These are phyloP conservation scores for Poeciliopsis presidionis DNA, from an alignment of 2,797 vertebrate species.

Conservation along the genomic window DNA sequence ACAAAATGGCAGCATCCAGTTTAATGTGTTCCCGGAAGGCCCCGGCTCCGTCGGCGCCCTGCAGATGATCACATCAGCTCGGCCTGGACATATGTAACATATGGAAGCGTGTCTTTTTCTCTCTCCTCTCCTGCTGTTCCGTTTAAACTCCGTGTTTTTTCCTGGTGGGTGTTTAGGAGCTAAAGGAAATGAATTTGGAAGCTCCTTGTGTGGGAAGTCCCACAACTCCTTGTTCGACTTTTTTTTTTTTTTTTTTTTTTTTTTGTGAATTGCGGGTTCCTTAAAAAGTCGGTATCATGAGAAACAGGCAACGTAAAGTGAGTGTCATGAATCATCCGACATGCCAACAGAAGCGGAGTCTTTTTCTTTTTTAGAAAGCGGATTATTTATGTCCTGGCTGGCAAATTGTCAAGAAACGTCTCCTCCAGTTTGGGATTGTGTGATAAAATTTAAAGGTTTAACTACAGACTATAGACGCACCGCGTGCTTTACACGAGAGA, in stretches of 20 bases:
- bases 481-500: neutral
- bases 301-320: slow-evolving; percentile 46
- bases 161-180: slow-evolving; percentile 35
- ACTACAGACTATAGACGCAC: neutral
- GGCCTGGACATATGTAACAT: slow-evolving; percentile 66
- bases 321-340: slow-evolving; percentile 42
- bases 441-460: slow-evolving; percentile 1
- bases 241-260: neutral
- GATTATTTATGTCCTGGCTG: neutral
- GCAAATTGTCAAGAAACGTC: slow-evolving; percentile 6
- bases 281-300: slow-evolving; percentile 44
- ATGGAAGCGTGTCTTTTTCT: slow-evolving; percentile 50
- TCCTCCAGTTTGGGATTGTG: neutral
- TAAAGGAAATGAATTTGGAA: slow-evolving; percentile 65
- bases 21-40: slow-evolving; percentile 22
- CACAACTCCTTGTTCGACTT: slow-evolving; percentile 34
- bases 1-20: slow-evolving; percentile 49
- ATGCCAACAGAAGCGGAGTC: slow-evolving; percentile 38
- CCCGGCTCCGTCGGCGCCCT: slow-evolving; percentile 5
- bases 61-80: slow-evolving; percentile 59
- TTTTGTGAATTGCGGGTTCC: slow-evolving; percentile 33
- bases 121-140: slow-evolving; percentile 59
- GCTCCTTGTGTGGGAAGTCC: slow-evolving; percentile 67
- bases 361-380: neutral
- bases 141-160: slow-evolving; percentile 58